phyloP scores from a whole-genome alignment of 2,113 vertebrate genomes.

The Marmota monax region DNA sequence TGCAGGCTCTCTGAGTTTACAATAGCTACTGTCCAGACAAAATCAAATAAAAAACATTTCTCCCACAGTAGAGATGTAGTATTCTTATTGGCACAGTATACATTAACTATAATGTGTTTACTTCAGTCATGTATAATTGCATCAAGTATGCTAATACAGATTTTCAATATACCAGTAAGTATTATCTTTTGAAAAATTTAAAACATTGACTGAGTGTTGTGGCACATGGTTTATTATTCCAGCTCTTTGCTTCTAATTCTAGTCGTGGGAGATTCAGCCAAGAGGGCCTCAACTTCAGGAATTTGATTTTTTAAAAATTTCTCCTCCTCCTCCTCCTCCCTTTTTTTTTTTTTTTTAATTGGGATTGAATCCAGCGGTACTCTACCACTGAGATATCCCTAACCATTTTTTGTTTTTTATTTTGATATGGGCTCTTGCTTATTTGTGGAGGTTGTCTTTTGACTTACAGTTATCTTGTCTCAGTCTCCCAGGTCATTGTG shows the following conservation, averaged over 20 bases:
- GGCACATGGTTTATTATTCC: background rate
- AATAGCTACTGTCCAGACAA: background rate
- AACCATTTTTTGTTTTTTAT: too few species aligned
- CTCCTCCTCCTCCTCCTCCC: too few species aligned
- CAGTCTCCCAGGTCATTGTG: too few species aligned
- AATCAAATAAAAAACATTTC: constrained; percentile 3
- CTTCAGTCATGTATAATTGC: background rate
- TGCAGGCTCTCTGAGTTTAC: background rate
- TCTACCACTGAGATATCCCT: too few species aligned
- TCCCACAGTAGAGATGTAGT: background rate
- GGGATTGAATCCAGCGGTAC: too few species aligned
- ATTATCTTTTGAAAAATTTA: background rate
- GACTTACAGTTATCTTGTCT: too few species aligned
- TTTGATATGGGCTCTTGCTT: too few species aligned
- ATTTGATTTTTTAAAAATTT: too few species aligned
- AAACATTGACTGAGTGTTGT: background rate
- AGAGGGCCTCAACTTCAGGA: background rate
- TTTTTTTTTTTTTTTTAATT: too few species aligned
- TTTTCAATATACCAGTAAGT: background rate
- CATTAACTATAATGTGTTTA: background rate
- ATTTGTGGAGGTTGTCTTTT: too few species aligned
- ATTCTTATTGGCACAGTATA: background rate
- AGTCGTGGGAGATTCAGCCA: background rate
- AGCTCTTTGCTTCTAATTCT: background rate
- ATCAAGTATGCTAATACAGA: background rate